Percentiles rank a stretch among this genome's conserved stretches.
Conservation (phyloP, 2,797 vertebrate genomes). For the Sebastes cheni region DNA sequence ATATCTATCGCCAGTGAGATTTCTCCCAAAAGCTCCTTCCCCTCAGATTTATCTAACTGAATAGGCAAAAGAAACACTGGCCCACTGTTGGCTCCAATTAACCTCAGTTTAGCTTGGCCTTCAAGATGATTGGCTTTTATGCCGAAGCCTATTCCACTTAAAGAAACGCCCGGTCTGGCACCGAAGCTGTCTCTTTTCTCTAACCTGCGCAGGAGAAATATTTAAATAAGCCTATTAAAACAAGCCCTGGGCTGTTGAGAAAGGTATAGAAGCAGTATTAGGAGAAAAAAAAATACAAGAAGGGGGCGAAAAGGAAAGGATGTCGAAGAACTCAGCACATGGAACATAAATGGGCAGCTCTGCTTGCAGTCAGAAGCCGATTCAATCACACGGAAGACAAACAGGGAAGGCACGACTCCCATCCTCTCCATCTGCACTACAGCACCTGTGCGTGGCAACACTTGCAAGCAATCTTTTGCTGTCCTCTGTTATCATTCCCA, state of each 20-base stretch:
- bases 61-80: slow-evolving; percentile 37
- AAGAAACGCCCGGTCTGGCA: slow-evolving; percentile 41
- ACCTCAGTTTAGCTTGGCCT: slow-evolving; percentile 62
- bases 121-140: slow-evolving; percentile 67
- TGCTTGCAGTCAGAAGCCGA: slow-evolving; percentile 35
- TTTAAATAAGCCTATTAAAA: slow-evolving; percentile 70
- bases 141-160: slow-evolving; percentile 50
- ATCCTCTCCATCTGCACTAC: slow-evolving; percentile 35
- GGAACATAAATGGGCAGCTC: slow-evolving; percentile 24
- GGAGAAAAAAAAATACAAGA: background rate
- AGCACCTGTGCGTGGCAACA: slow-evolving; percentile 34
- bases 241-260: slow-evolving; percentile 34
- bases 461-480: slow-evolving; percentile 63
- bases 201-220: slow-evolving; percentile 59
- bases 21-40: slow-evolving; percentile 24
- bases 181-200: slow-evolving; percentile 45
- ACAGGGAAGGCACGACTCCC: slow-evolving; percentile 34
- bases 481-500: slow-evolving; percentile 55
- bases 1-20: slow-evolving; percentile 21
- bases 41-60: slow-evolving; percentile 29
- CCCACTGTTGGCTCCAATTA: slow-evolving; percentile 68
- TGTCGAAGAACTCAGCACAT: background rate
- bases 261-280: slow-evolving; percentile 20
- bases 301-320: background rate
- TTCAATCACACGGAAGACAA: slow-evolving; percentile 53